These are phyloP conservation scores for Diloba caeruleocephala DNA, from an alignment of 2,888 invertebrate genomes.

Conservation along the genomic window DNA sequence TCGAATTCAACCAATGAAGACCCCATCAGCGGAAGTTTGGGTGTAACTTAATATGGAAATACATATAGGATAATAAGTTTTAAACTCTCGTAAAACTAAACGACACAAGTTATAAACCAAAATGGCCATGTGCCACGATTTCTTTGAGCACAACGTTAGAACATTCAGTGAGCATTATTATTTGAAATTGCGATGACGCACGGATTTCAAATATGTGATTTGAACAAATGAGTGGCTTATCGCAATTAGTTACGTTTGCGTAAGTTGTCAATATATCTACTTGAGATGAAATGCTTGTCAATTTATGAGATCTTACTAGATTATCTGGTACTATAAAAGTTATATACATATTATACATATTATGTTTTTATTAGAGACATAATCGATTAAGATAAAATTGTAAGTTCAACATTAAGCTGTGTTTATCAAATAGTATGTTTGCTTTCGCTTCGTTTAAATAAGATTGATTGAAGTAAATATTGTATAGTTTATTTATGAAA, in stretches of 20 bases:
- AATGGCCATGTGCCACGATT: conserved; percentile 16
- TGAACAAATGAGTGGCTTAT: conserved; percentile 49
- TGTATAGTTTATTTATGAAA: conserved; percentile 23
- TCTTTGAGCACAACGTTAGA: conserved; percentile 17
- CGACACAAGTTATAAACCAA: conserved; percentile 28
- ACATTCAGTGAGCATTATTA: conserved; percentile 36
- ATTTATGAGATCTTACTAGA: conserved; percentile 5
- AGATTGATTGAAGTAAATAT: conserved; percentile 15
- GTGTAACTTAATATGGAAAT: conserved; percentile 15
- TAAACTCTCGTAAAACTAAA: conserved; percentile 41
- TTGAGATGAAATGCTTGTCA: conserved; percentile 6
- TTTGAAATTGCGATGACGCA: too few species aligned
- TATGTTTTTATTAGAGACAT: too few species aligned
- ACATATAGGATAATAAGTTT: conserved; percentile 28
- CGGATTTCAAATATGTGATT: too few species aligned
- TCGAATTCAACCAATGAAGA: conserved; percentile 3
- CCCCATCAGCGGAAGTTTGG: conserved; percentile 19
- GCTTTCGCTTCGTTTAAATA: conserved; percentile 3
- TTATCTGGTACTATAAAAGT: conserved; percentile 18
- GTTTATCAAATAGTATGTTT: not conserved
- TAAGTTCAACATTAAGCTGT: too few species aligned
- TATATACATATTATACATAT: conserved; percentile 2
- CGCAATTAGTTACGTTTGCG: conserved; percentile 34
- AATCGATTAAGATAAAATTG: too few species aligned
- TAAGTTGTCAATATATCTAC: conserved; percentile 23